Base-by-base conservation (phyloP, 2,888 invertebrate species). In the Plagodis dolabraria region DNA sequence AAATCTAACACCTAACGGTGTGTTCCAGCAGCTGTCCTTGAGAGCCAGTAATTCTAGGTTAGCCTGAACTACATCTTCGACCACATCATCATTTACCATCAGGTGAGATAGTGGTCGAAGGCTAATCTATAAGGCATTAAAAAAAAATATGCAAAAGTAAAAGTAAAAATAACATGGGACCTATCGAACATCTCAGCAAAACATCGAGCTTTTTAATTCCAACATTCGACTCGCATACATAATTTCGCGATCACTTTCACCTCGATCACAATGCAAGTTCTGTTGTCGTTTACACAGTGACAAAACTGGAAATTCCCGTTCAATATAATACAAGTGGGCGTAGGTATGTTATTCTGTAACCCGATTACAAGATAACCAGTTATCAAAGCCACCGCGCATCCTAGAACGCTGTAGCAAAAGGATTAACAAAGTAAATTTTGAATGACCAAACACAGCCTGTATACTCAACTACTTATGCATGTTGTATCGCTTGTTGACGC, bases 381-480 rank as follows among this genome's bases (percentile, higher is more conserved):
- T 61, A 61, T 54, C 57, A 58, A 58, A 57, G 62, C 55, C 58
- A 48, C 54, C 43, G 54, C 53, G 44, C 52, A 47, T 62, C 60
- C 56, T 53, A 35, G 53, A 56, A 60, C 64, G 62, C 53, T 48
- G 33, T 49, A 47, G 50, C 56, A 46, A 44, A 49, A 55, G 64
- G 62, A 67, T 67, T 68, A 64, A 8, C 56, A 67, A 67, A 10
- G 56, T 68, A 67, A 66, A 63, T 70, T n/a, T 64, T 64, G 64
- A 64, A 67, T 59, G 64, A 64, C 62, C 67, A 69, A 69, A 68
- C 66, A 69, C 44, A 33, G 47, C 40, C 58, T 60, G 36, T 64
- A 62, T 64, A 54, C 53, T 59, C 62, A 63, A 54, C 57, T 59
- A n/a, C 43, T n/a, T n/a, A n/a, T n/a, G n/a, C n/a, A n/a, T 36